phyloP scores from a whole-genome alignment of 2,113 vertebrate species.

The Heterocephalus glaber region DNA sequence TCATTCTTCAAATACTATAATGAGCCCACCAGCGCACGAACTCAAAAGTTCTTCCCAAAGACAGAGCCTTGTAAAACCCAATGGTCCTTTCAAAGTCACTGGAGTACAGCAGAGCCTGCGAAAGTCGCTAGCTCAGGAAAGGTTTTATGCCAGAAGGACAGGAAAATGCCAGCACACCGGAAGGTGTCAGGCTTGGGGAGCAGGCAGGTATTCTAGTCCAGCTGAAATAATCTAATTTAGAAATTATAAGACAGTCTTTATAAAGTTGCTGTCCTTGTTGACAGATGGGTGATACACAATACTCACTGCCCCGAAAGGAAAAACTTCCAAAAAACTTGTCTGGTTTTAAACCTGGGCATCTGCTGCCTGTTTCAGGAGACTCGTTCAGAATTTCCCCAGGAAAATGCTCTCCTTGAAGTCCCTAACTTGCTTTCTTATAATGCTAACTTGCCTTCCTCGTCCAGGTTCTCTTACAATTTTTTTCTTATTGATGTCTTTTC shows the following conservation, averaged over 20 bases:
- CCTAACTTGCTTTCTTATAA: slow-evolving; percentile 28
- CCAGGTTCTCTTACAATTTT: slow-evolving; percentile 33
- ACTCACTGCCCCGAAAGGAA: background rate
- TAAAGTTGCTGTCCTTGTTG: background rate
- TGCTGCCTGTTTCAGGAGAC: background rate
- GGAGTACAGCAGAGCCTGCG: background rate
- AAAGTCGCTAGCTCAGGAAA: background rate
- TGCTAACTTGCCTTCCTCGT: background rate
- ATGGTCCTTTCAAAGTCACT: background rate
- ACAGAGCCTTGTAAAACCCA: background rate
- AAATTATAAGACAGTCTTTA: background rate
- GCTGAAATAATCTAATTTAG: slow-evolving; percentile 4
- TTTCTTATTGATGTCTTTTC: too few relatives aligned
- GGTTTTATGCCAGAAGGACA: background rate
- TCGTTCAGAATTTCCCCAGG: background rate
- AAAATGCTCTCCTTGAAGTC: slow-evolving; percentile 28
- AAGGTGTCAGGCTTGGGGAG: background rate
- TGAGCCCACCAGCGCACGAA: background rate
- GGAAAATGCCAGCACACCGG: background rate
- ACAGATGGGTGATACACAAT: background rate
- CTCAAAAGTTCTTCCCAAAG: background rate
- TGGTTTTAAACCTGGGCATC: slow-evolving; percentile 10
- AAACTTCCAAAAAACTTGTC: background rate
- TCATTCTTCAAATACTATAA: background rate
- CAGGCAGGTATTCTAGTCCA: background rate